Evolutionary conservation across 2,797 vertebrate species (phyloP), one percentile per base, ranked within the genome.

Genomic region (Enoplosus armatus): DNA sequence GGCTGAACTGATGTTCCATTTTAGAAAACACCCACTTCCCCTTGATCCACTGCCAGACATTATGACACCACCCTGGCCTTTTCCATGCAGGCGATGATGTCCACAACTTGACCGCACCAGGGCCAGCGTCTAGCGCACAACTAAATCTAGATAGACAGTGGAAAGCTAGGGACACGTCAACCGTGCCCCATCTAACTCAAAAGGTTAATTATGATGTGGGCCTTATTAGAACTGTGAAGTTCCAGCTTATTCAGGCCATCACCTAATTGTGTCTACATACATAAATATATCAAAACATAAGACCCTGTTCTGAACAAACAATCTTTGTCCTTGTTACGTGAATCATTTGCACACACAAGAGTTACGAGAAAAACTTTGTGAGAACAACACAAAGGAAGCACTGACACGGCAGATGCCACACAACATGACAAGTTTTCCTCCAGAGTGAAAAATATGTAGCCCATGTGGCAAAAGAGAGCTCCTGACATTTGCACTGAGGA

Each of bases 1-100:
- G 93, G 94, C 90, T 95, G 91, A 87, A 88, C 90, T 88, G 93
- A 90, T 89, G 85, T 93, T 93, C 85, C 93, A 89, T 83, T 92
- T 85, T 92, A 92, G 94, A 91, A 92, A 91, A 95, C 89, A 93
- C 87, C 85, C 80, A 89, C 91, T 94, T 93, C 92, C 90, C 94
- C 89, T 84, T 85, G 82, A 89, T 83, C 89, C 76, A 48, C 50
- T 3, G 87, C 88, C 91, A 91, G 89, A 87, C 56, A 79, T n/a
- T 24, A 80, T 81, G 87, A 92, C 90, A 92, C 85, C 80, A 78
- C 76, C 76, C 75, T 82, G 86, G 90, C 80, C 85, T 89, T 87
- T 87, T 88, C 84, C 87, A 87, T 48, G 56, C 59, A 66, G 74
- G 54, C 76, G 9, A 35, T n/a, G 48, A 70, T 77, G 89, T 85